Conservation (phyloP, 2,888 invertebrate species). For the Conchocele bisecta region DNA sequence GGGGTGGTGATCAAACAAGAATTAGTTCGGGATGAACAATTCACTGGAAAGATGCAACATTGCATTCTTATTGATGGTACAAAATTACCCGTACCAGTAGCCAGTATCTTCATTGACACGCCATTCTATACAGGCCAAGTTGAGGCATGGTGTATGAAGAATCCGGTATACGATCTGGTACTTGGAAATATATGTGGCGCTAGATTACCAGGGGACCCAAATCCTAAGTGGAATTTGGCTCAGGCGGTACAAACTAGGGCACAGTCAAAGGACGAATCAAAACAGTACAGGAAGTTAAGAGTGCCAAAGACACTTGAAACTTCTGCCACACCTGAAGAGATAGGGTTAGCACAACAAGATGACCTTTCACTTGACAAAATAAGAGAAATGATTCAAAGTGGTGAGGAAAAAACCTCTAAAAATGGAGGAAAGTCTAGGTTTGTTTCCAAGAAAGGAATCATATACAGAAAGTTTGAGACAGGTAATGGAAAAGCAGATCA, state of each 20-base stretch:
- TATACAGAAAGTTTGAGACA: slow-evolving; percentile 2
- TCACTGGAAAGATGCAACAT: slow-evolving; percentile 18
- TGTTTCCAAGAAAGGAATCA: slow-evolving; percentile 2
- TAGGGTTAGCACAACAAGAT: not conserved
- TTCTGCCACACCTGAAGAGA: not conserved
- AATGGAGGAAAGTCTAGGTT: not conserved
- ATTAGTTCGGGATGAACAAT: slow-evolving; percentile 9
- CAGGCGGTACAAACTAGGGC: slow-evolving; percentile 3
- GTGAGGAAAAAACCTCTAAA: not conserved
- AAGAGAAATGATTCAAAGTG: not conserved
- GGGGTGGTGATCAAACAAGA: slow-evolving; percentile 29
- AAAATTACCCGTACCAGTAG: slow-evolving; percentile 4
- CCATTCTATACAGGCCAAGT: slow-evolving; percentile 20
- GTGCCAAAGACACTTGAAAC: not conserved
- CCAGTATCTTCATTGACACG: slow-evolving; percentile 15
- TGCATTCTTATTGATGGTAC: slow-evolving; percentile 41
- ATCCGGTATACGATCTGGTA: slow-evolving; percentile 29
- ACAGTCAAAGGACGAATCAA: not conserved
- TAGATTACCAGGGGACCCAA: slow-evolving; percentile 3
- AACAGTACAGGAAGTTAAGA: not conserved
- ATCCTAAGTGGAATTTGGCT: not conserved
- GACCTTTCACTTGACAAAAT: slow-evolving; percentile 5
- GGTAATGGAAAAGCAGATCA: not conserved
- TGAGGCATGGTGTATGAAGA: slow-evolving; percentile 25
- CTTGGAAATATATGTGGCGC: slow-evolving; percentile 27